Conservation (phyloP, 2,113 vertebrate species). For the Phasianus colchicus region DNA sequence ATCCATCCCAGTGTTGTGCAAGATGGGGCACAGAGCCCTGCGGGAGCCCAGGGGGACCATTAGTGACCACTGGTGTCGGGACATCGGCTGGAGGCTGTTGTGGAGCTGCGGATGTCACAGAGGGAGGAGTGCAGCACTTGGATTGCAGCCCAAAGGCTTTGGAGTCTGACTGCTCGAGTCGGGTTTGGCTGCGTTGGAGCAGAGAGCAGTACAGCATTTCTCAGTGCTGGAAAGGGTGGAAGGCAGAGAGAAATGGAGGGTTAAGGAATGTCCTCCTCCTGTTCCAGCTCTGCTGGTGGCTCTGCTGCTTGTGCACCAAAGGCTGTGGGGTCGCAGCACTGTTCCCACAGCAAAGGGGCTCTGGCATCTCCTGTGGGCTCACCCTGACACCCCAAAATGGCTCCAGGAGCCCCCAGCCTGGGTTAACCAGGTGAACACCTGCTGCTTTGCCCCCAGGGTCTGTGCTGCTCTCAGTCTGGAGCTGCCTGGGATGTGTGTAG, state of each 20-base stretch:
- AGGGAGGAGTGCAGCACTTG: background rate
- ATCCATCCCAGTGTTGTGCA: no score
- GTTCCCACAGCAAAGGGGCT: background rate
- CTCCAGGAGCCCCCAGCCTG: background rate
- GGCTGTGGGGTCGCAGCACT: background rate
- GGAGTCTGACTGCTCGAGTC: background rate
- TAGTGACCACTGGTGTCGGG: fast-evolving
- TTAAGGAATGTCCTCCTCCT: background rate
- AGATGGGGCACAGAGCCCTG: no score
- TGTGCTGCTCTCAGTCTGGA: background rate
- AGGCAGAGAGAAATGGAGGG: background rate
- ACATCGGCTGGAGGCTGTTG: background rate
- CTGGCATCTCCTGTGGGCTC: background rate
- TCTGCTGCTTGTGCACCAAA: background rate
- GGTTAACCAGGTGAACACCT: background rate
- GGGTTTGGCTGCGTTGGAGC: background rate
- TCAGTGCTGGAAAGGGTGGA: background rate
- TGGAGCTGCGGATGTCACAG: slow-evolving; percentile 5
- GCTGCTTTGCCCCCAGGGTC: background rate
- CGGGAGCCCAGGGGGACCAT: background rate
- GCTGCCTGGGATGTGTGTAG: background rate
- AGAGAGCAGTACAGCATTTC: background rate
- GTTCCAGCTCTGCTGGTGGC: background rate
- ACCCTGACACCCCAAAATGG: no score
- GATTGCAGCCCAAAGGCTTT: background rate